Conservation (phyloP, 2,888 invertebrate species). For the Drosophila cyrtoloma region DNA sequence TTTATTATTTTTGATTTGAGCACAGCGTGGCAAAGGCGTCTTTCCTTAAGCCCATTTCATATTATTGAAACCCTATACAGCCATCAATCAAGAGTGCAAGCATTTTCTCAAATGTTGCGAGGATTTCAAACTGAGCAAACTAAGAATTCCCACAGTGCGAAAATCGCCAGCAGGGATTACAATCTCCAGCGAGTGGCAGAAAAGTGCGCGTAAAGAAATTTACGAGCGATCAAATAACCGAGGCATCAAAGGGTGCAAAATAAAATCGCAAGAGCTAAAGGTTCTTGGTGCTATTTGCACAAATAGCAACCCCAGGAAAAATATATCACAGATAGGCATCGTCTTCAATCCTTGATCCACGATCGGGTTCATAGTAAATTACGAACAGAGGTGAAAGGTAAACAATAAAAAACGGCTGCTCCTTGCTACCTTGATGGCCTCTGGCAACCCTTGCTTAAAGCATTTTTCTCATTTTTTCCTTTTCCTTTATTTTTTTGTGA, state of each 20-base stretch:
- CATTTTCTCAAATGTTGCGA: constrained; percentile 55
- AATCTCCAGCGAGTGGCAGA: constrained; percentile 28
- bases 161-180: constrained; percentile 64
- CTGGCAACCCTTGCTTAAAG: constrained; percentile 72
- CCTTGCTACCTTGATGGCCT: constrained; percentile 40
- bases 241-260: constrained; percentile 82
- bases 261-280: constrained; percentile 60
- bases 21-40: constrained; percentile 12
- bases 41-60: constrained; percentile 44
- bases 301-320: constrained; percentile 39
- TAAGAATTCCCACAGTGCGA: constrained; percentile 76
- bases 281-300: constrained; percentile 57
- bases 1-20: background rate
- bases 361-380: constrained; percentile 83
- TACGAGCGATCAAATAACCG: constrained; percentile 82
- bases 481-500: constrained; percentile 62
- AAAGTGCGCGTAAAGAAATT: constrained; percentile 61
- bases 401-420: constrained; percentile 68
- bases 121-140: constrained; percentile 16
- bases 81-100: constrained; percentile 64
- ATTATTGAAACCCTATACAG: constrained; percentile 60
- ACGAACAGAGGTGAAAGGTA: constrained; percentile 82
- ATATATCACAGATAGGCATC: constrained; percentile 45
- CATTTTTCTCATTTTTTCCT: constrained; percentile 43
- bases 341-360: constrained; percentile 32